A percentile compares a stretch with the other conserved stretches of the same genome.
These are phyloP conservation scores for Perizoma flavofasciatum DNA, from an alignment of 2,888 invertebrate genomes.

Conservation along the genomic window DNA sequence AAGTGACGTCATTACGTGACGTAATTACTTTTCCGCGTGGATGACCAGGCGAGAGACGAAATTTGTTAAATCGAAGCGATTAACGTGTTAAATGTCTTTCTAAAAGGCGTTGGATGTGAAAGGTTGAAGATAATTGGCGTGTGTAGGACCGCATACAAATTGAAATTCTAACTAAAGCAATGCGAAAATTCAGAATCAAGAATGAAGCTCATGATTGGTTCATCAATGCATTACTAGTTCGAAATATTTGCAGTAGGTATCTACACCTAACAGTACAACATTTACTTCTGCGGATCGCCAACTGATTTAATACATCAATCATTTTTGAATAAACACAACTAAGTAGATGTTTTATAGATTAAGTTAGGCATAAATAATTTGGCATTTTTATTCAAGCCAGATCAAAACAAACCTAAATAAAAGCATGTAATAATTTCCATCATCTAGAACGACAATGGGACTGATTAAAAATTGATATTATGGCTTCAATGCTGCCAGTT, in stretches of 20 bases:
- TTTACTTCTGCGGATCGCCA: neutral
- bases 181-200: neutral
- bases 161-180: conserved; percentile 6
- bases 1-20: conserved; percentile 80
- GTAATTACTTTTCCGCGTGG: conserved; percentile 82
- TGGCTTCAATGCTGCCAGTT: conserved; percentile 49
- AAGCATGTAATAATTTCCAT: conserved; percentile 16
- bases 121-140: conserved; percentile 47
- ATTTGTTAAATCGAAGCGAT: conserved; percentile 79
- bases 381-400: conserved; percentile 3
- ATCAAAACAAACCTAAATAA: conserved; percentile 13
- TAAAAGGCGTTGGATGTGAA: conserved; percentile 56
- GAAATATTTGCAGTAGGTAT: neutral
- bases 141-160: conserved; percentile 28
- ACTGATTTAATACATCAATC: neutral
- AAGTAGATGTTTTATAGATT: too few relatives aligned
- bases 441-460: conserved; percentile 60
- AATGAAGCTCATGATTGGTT: neutral
- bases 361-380: neutral
- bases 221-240: neutral
- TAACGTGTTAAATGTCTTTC: conserved; percentile 79
- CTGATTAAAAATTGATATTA: conserved; percentile 79
- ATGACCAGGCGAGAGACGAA: conserved; percentile 68
- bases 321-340: too few relatives aligned
- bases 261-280: neutral